Percentiles rank a stretch among this genome's conserved stretches.
Conservation (phyloP, 2,888 invertebrate genomes). For the Drosophila mettleri region DNA sequence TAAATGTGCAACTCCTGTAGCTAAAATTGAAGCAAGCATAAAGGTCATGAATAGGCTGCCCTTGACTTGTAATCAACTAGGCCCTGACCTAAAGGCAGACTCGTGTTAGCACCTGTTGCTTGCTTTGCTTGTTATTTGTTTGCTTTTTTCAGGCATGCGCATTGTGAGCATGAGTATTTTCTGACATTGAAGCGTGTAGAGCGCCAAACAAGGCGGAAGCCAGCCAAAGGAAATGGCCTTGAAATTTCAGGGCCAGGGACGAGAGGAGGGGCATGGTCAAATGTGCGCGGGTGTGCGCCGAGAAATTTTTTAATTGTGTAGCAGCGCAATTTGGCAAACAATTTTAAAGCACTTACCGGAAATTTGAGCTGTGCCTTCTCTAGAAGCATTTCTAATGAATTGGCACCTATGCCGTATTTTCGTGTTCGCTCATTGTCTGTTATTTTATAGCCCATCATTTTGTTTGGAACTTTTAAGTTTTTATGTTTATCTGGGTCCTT, state of each 20-base stretch:
- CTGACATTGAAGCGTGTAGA: constrained; percentile 75
- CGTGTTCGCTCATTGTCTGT: constrained; percentile 82
- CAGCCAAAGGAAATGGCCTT: constrained; percentile 66
- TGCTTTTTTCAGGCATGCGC: constrained; percentile 58
- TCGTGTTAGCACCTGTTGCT: constrained; percentile 66
- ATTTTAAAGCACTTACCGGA: constrained; percentile 77
- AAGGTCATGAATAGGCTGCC: constrained; percentile 33
- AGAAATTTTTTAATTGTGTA: constrained; percentile 15
- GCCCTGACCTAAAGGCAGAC: constrained; percentile 50
- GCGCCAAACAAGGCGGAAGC: constrained; percentile 62
- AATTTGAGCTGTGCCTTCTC: constrained; percentile 83
- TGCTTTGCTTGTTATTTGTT: constrained; percentile 32
- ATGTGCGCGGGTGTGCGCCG: constrained; percentile 14
- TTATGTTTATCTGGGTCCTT: constrained; percentile 44
- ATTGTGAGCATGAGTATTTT: constrained; percentile 4
- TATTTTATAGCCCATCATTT: constrained; percentile 84
- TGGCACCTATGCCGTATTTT: constrained; percentile 84
- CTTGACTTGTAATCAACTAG: constrained; percentile 54
- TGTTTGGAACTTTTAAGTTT: constrained; percentile 3
- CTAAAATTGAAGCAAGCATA: constrained; percentile 55
- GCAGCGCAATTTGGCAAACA: constrained; percentile 56
- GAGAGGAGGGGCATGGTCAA: constrained; percentile 19
- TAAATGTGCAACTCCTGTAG: constrained; percentile 86
- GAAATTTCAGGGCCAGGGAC: constrained; percentile 61
- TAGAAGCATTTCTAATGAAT: constrained; percentile 81